Base-by-base conservation (phyloP, 2,888 invertebrate genomes). In the Polydrusus pterygomalis region DNA sequence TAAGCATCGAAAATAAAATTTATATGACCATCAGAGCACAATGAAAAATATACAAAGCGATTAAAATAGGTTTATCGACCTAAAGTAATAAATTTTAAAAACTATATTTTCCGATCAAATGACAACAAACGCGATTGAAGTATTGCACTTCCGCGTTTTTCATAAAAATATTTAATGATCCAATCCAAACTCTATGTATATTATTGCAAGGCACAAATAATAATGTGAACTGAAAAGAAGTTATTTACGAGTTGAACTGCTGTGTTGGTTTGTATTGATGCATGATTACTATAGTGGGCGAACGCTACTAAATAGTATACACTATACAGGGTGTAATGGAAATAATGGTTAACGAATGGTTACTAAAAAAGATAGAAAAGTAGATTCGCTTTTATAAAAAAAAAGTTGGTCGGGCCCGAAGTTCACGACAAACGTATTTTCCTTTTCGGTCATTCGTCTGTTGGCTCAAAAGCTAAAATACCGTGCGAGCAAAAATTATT, bases 31-130 rank as follows among this genome's bases (percentile, higher is more conserved):
- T n/a, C n/a, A n/a, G n/a, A 56, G 10, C 20, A 11, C 58, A 60
- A 60, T 15, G 34, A 17, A 60, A 60, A 60, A 60, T 60, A 60
- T 11, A 60, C 58, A 60, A 38, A 60, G 8, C 7, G 34, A 34
- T 15, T 60, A 30, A 51, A 56, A 69, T 69, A 69, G 69, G 69
- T 69, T 69, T 69, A 69, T 69, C 69, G 69, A 69, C 54, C 69
- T 10, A n/a, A 15, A 58, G 56, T 56, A 56, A 69, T 69, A 56
- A 56, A 54, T 54, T 69, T 43, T 15, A 38, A 60, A 60, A 60
- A 60, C 58, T 15, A 60, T 56, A 54, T 54, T 69, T 69, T 43
- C 69, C 13, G 45, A 58, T 69, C 67, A 1, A 67, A 67, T 67
- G 51, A 49, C 67, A 69, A 69, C 17, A 69, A 69, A 69, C 17